Base-by-base conservation (phyloP, 2,888 invertebrate genomes). In the Epistrophe grossulariae region DNA sequence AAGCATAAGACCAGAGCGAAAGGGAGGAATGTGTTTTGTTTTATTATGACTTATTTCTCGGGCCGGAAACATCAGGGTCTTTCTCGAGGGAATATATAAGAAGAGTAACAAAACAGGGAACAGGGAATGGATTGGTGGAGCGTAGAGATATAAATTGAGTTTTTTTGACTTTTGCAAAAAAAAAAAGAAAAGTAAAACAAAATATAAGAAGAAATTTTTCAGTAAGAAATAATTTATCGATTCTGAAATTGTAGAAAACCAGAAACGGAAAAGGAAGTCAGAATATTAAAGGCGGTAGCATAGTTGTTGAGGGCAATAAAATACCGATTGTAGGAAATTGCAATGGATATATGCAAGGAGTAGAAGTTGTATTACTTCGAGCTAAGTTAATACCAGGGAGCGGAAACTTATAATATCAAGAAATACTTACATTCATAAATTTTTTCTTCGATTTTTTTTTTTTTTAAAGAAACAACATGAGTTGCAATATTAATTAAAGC, bases 241-340 rank as follows among this genome's bases (percentile, higher is more conserved):
- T 71, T 71, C 15, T 70, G 50, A 57, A 55, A 60, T 74, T 73
- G 78, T 74, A 64, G 48, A 31, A 64, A 64, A 59, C 11, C 66
- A n/a, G 40, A 57, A 82, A 82, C 68, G 48, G 70, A 71, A 76
- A 74, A 59, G 17, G 62, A 57, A 66, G 57, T 50, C 60, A 52
- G 62, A 57, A 76, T 64, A n/a, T 59, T 80, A 17, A 60, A 57
- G 35, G 76, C 38, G n/a, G n/a, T 40, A 55, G 28, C 52, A 3
- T 45, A 48, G 70, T 15, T 24, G 3, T 24, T 24, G 24, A 15
- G 31, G 45, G 70, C 62, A 76, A 79, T 84, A 79, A 79, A 80
- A 80, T 79, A 77, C 76, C 76, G 72, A 80, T 76, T 79, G 64
- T 79, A 64, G 66, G 79, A 72, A 76, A 76, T 79, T 84, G 84